These are phyloP conservation scores for Garrulus glandarius DNA, from an alignment of 2,797 vertebrate species.

Conservation along the genomic window DNA sequence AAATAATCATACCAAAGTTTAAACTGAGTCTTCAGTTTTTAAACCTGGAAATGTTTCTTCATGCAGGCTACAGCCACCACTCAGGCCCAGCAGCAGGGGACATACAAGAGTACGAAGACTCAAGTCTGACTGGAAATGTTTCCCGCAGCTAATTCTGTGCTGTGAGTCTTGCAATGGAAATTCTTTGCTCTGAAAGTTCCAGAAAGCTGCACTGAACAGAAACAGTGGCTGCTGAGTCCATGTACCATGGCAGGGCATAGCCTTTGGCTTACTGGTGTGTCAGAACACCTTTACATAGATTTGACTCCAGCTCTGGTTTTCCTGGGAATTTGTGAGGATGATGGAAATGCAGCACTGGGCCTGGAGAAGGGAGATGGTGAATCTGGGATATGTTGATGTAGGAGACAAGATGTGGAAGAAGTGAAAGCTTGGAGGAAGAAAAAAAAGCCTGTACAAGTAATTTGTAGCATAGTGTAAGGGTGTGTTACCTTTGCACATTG, in stretches of 20 bases:
- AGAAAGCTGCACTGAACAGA: not conserved
- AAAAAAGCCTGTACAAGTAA: not conserved
- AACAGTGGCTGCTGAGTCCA: not conserved
- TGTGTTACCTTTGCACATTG: not conserved
- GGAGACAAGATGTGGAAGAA: not conserved
- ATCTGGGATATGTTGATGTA: not conserved
- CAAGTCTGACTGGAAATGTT: not conserved
- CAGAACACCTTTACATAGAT: not conserved
- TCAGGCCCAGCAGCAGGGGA: not conserved
- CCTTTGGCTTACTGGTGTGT: not conserved
- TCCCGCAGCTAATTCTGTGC: not conserved
- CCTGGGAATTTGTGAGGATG: not conserved
- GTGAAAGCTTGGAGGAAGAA: not conserved
- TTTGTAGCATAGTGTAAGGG: not conserved
- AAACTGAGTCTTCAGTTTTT: not conserved
- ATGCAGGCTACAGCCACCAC: not conserved
- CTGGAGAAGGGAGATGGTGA: not conserved
- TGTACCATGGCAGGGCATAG: not conserved
- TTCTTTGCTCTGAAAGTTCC: not conserved
- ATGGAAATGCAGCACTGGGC: not conserved
- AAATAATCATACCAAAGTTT: not conserved
- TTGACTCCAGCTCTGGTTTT: not conserved
- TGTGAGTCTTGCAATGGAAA: not conserved
- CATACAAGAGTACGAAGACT: not conserved
- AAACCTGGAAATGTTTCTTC: not conserved